phyloP scores from a whole-genome alignment of 2,888 invertebrate genomes.

The Zygogramma bicolorata region DNA sequence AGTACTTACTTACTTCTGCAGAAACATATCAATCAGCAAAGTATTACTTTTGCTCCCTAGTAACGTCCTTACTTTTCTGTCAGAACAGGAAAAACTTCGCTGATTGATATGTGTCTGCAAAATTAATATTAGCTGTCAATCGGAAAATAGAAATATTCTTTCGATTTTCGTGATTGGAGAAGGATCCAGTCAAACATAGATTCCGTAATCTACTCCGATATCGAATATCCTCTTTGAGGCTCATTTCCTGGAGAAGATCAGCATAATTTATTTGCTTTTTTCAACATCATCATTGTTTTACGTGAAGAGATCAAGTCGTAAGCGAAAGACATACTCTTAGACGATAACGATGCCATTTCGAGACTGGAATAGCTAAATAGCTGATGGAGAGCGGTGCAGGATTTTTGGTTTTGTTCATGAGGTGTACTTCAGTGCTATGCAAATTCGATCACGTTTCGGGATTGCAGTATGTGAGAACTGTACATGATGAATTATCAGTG shows the following conservation, averaged over 20 bases:
- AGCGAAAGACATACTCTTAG: constrained; percentile 35
- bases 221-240: neutral
- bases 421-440: neutral
- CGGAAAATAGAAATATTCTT: too few species aligned
- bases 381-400: constrained; percentile 1
- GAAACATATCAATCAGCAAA: too few species aligned
- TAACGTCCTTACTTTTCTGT: too few species aligned
- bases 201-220: too few species aligned
- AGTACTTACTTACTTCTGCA: too few species aligned
- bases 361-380: constrained; percentile 37
- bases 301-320: constrained; percentile 47
- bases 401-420: neutral
- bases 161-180: too few species aligned
- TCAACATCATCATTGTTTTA: constrained; percentile 47
- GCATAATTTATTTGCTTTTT: constrained; percentile 17
- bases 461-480: neutral
- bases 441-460: neutral
- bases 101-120: too few species aligned
- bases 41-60: too few species aligned
- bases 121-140: too few species aligned
- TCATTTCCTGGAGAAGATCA: neutral
- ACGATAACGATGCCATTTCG: constrained; percentile 37
- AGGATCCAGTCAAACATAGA: too few species aligned
- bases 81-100: too few species aligned
- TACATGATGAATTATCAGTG: too few species aligned